Evolutionary conservation across 2,888 invertebrate species (phyloP).

Genomic region (Plagodis dolabraria): DNA sequence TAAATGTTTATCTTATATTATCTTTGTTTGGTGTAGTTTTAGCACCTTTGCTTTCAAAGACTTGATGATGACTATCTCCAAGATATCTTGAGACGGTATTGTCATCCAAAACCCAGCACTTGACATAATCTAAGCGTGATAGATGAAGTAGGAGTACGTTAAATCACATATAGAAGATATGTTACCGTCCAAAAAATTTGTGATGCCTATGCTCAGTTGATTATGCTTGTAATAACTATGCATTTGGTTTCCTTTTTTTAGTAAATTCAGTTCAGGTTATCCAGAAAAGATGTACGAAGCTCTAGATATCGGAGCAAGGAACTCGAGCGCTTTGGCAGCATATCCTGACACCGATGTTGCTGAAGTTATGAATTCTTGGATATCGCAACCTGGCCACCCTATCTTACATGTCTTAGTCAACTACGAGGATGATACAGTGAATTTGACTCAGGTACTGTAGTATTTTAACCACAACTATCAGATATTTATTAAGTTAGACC

Average conservation of each 20-base stretch:
- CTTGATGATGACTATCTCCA: too few species aligned
- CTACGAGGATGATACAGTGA: constrained; percentile 56
- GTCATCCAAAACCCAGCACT: too few species aligned
- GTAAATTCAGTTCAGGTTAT: constrained; percentile 69
- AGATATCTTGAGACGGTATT: too few species aligned
- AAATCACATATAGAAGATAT: background rate
- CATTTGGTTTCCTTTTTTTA: constrained; percentile 35
- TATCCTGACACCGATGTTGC: constrained; percentile 56
- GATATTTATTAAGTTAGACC: too few species aligned
- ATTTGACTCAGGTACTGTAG: constrained; percentile 62
- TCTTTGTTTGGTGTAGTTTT: too few species aligned
- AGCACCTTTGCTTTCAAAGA: too few species aligned
- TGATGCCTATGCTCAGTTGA: too few species aligned
- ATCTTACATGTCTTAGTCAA: constrained; percentile 65
- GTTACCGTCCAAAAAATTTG: background rate
- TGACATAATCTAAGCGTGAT: too few species aligned
- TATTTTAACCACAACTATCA: too few species aligned
- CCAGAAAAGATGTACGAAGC: constrained; percentile 78
- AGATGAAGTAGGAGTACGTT: too few species aligned
- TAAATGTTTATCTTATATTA: too few species aligned
- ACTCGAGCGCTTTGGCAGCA: constrained; percentile 49
- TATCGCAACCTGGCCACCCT: constrained; percentile 71
- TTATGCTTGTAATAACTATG: too few species aligned
- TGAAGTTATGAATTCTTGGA: constrained; percentile 71
- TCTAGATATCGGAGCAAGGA: constrained; percentile 63